Conservation (phyloP, 2,797 vertebrate species). For the Spheniscus humboldti region DNA sequence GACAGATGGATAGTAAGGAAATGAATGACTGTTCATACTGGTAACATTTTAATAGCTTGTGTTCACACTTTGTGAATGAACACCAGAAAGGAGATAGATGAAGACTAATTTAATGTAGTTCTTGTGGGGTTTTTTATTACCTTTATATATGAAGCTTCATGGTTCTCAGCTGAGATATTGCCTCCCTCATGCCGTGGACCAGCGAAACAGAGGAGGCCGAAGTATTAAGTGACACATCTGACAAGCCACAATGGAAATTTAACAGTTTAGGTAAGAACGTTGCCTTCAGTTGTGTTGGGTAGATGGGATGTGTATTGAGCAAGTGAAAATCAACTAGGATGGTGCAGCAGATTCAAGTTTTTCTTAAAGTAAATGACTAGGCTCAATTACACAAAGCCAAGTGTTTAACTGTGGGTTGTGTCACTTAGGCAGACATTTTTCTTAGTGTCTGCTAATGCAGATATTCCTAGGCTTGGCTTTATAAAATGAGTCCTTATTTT, state of each 20-base stretch:
- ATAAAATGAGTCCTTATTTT: not conserved
- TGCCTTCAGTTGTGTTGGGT: not conserved
- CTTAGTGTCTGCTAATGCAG: not conserved
- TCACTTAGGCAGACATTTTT: not conserved
- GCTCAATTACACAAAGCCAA: not conserved
- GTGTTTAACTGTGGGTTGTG: not conserved
- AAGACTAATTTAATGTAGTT: not conserved
- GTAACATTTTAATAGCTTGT: not conserved
- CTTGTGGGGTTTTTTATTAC: not conserved
- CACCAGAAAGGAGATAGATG: not conserved
- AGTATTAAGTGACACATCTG: not conserved
- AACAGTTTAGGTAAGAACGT: not conserved
- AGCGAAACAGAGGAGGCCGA: accelerated
- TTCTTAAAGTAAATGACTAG: not conserved
- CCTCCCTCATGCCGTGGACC: not conserved
- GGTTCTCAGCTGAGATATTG: not conserved
- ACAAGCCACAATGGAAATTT: not conserved
- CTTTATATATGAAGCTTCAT: not conserved
- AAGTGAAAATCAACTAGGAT: not conserved
- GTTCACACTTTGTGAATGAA: not conserved
- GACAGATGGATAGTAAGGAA: not conserved
- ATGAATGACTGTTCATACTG: not conserved
- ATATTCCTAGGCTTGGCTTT: not conserved
- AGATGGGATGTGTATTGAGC: not conserved
- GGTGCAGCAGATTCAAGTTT: not conserved